Evolutionary conservation across 2,797 vertebrate genomes (phyloP).

Genomic region (Antennarius maculatus): DNA sequence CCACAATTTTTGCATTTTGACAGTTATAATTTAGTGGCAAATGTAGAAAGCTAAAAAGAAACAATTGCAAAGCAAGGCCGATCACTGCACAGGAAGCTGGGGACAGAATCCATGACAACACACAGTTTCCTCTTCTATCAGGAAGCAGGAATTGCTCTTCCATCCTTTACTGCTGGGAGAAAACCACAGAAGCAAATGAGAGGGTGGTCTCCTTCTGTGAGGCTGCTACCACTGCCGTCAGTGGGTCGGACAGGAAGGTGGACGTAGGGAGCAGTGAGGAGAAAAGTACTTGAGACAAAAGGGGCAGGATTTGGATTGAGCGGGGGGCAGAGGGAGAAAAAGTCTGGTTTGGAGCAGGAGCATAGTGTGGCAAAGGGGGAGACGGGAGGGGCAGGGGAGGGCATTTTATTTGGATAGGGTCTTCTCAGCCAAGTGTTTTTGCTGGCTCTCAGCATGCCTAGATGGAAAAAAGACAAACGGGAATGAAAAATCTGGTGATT

Average conservation of each 20-base stretch:
- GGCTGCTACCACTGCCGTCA: slow-evolving; percentile 58
- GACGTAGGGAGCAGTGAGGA: slow-evolving; percentile 37
- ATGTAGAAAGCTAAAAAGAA: slow-evolving; percentile 94
- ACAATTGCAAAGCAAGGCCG: slow-evolving; percentile 93
- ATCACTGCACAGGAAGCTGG: slow-evolving; percentile 95
- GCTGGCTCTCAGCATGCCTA: slow-evolving; percentile 98
- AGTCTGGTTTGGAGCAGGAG: slow-evolving; percentile 58
- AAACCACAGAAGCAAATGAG: slow-evolving; percentile 88
- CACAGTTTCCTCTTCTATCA: slow-evolving; percentile 81
- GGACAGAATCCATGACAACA: slow-evolving; percentile 89
- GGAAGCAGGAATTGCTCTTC: slow-evolving; percentile 77
- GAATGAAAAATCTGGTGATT: not conserved
- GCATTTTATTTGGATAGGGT: slow-evolving; percentile 90
- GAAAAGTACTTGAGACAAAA: slow-evolving; percentile 64
- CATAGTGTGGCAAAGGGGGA: slow-evolving; percentile 47
- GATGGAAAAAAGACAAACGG: slow-evolving; percentile 2
- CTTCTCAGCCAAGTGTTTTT: slow-evolving; percentile 98
- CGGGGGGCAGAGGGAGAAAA: slow-evolving; percentile 39
- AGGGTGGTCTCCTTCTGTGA: slow-evolving; percentile 74
- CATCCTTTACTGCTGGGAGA: slow-evolving; percentile 77
- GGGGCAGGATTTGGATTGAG: slow-evolving; percentile 40
- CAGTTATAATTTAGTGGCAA: slow-evolving; percentile 93
- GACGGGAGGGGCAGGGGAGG: slow-evolving; percentile 30
- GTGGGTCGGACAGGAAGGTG: slow-evolving; percentile 54
- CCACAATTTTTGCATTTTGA: slow-evolving; percentile 82